These are phyloP conservation scores for Eremophila alpestris DNA, from an alignment of 2,797 vertebrate species.

Conservation along the genomic window DNA sequence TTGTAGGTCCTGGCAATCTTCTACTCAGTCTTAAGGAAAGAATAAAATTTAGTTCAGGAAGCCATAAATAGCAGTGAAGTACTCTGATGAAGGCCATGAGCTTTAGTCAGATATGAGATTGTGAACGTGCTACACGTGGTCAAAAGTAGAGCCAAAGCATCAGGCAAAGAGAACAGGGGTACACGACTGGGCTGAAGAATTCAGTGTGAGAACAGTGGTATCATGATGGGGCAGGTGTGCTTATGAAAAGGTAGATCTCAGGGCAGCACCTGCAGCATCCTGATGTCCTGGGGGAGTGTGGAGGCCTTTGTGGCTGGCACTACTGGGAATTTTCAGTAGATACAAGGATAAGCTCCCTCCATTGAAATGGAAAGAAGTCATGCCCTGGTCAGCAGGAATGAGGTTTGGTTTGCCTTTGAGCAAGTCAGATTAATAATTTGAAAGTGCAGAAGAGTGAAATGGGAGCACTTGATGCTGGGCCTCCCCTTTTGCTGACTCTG, in stretches of 20 bases:
- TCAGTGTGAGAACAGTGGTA: not conserved
- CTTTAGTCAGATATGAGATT: not conserved
- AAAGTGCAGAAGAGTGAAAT: not conserved
- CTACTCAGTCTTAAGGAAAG: not conserved
- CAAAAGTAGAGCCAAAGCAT: not conserved
- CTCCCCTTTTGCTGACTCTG: not conserved
- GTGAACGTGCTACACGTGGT: accelerated
- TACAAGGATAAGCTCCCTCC: not conserved
- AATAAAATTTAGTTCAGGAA: not conserved
- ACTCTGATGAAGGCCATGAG: not conserved
- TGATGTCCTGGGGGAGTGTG: accelerated
- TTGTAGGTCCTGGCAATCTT: not conserved
- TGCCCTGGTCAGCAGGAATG: not conserved
- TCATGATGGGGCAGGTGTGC: not conserved
- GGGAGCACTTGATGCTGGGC: not conserved
- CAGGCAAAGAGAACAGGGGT: not conserved
- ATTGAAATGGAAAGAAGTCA: not conserved
- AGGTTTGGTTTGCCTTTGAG: not conserved
- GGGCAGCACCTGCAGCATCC: not conserved
- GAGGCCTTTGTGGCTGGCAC: not conserved
- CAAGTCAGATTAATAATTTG: not conserved
- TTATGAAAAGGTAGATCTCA: not conserved
- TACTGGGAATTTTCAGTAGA: not conserved
- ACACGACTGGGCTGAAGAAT: not conserved
- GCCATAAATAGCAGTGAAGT: not conserved